These are phyloP conservation scores for Danionella dracula DNA, from an alignment of 2,797 vertebrate species.

Conservation along the genomic window DNA sequence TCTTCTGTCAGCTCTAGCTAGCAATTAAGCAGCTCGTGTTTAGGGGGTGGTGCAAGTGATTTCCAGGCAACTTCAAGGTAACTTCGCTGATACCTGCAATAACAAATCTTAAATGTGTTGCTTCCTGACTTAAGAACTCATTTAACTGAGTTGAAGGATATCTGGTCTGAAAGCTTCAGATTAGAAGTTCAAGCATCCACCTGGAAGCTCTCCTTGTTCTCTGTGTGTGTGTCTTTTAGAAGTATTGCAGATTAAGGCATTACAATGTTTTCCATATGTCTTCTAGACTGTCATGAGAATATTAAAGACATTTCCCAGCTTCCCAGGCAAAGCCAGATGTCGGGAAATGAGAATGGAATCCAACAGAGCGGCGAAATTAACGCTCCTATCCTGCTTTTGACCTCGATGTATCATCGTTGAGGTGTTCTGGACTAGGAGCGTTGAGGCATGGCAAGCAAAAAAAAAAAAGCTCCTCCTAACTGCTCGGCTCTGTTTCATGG, in stretches of 20 bases:
- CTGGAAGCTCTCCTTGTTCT: not conserved
- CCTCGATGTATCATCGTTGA: conserved; percentile 69
- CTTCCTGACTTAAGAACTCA: too few species aligned
- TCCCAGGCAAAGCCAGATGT: conserved; percentile 87
- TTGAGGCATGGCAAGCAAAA: too few species aligned
- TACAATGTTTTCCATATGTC: conserved; percentile 94
- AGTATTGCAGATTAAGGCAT: conserved; percentile 80
- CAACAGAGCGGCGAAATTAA: conserved; percentile 81
- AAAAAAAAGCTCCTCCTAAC: too few species aligned
- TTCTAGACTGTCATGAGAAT: conserved; percentile 84
- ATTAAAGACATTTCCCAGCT: conserved; percentile 91
- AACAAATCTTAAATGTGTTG: too few species aligned
- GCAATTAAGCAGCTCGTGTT: too few species aligned
- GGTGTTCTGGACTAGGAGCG: too few species aligned
- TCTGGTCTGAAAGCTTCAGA: conserved; percentile 62
- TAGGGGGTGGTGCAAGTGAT: too few species aligned
- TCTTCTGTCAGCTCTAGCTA: too few species aligned
- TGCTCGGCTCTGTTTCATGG: conserved; percentile 81
- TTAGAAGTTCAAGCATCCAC: conserved; percentile 70
- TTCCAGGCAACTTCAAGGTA: too few species aligned
- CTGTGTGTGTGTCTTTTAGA: conserved; percentile 54
- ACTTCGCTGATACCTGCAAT: too few species aligned
- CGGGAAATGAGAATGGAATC: conserved; percentile 58
- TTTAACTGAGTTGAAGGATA: too few species aligned
- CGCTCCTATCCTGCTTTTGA: conserved; percentile 73